Percentiles rank a stretch among this genome's conserved stretches.
Conservation (phyloP, 2,888 invertebrate genomes). For the Rhabditophanes sp. region DNA sequence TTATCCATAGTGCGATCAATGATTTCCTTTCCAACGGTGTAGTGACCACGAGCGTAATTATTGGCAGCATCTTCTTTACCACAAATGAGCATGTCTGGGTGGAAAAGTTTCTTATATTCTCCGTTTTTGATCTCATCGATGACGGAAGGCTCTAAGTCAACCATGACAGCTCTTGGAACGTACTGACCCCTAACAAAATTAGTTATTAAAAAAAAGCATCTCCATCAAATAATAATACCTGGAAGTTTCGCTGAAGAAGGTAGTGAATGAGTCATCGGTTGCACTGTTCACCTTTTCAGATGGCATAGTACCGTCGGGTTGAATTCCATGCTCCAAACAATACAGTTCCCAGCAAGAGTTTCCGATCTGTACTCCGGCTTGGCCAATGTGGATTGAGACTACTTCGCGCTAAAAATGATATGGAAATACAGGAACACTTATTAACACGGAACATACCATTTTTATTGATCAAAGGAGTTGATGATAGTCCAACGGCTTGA, state of each 20-base stretch:
- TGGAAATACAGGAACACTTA: too few species aligned
- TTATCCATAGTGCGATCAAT: conserved; percentile 28
- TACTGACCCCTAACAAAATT: conserved; percentile 90
- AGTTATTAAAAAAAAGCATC: too few species aligned
- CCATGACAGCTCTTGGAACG: conserved; percentile 81
- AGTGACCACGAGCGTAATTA: conserved; percentile 53
- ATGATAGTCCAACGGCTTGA: too few species aligned
- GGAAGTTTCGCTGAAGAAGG: conserved; percentile 60
- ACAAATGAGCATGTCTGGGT: conserved; percentile 53
- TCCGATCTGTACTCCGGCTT: conserved; percentile 33
- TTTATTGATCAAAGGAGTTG: too few species aligned
- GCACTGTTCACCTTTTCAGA: conserved; percentile 44
- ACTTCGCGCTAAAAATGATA: conserved; percentile 18
- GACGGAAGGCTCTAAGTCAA: conserved; percentile 87
- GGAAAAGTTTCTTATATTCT: conserved; percentile 75
- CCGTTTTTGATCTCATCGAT: conserved; percentile 52
- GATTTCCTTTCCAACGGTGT: conserved; percentile 56
- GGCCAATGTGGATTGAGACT: conserved; percentile 21
- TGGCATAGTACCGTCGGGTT: conserved; percentile 45
- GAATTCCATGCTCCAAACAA: conserved; percentile 51
- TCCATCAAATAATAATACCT: too few species aligned
- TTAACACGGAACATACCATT: too few species aligned
- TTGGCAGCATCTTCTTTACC: conserved; percentile 49
- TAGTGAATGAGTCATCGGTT: conserved; percentile 76
- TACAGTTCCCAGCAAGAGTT: conserved; percentile 53